Percentiles rank a stretch among this genome's conserved stretches.
These are phyloP conservation scores for Spatulosminthurus flaviceps DNA, from an alignment of 2,888 invertebrate species.

Conservation along the genomic window DNA sequence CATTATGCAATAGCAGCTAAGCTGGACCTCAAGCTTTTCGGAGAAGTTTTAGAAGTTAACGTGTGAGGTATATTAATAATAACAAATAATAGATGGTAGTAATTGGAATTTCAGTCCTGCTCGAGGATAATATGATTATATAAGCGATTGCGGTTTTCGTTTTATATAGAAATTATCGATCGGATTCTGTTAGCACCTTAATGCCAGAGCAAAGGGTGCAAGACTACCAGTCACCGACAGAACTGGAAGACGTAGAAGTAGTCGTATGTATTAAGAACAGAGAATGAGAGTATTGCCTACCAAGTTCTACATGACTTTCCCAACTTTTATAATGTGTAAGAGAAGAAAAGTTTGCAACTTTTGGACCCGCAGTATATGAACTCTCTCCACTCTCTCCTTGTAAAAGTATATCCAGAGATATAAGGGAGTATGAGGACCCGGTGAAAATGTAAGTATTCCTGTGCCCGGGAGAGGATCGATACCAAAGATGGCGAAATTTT, in stretches of 20 bases:
- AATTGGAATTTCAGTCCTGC: neutral
- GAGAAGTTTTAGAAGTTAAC: neutral
- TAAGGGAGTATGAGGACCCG: neutral
- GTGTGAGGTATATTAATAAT: neutral
- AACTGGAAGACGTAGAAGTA: neutral
- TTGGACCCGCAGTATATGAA: neutral
- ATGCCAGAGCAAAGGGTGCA: constrained; percentile 29
- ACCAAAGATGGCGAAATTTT: constrained; percentile 45
- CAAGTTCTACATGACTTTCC: neutral
- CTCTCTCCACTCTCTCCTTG: neutral
- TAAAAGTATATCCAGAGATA: neutral
- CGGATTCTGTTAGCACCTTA: constrained; percentile 21
- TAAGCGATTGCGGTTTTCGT: constrained; percentile 24
- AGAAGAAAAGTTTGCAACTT: constrained; percentile 14
- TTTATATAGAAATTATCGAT: constrained; percentile 35
- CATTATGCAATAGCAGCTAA: too few species aligned
- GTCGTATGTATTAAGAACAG: neutral
- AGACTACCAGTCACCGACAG: constrained; percentile 6
- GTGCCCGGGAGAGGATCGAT: constrained; percentile 37
- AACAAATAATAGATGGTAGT: neutral
- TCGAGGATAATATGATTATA: constrained; percentile 3
- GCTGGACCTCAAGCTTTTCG: neutral
- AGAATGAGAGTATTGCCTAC: neutral
- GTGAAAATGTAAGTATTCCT: constrained; percentile 15
- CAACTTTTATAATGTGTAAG: constrained; percentile 1